Evolutionary conservation across 2,113 vertebrate genomes (phyloP).

Genomic region (Leptodactylus fuscus): DNA sequence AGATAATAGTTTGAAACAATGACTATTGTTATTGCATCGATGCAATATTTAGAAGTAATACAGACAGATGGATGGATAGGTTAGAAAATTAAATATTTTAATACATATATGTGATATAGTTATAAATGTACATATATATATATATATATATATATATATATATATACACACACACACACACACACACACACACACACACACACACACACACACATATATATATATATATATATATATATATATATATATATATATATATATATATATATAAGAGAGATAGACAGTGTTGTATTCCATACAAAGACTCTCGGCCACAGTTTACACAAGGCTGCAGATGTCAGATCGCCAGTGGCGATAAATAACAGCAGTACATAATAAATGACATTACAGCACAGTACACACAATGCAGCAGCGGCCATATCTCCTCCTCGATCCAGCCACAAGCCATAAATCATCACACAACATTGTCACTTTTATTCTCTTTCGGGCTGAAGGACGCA

Average conservation of each 20-base stretch:
- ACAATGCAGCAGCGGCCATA: neutral
- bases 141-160: neutral
- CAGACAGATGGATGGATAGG: neutral
- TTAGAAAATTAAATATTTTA: too few species aligned
- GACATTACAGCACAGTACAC: conserved; percentile 1
- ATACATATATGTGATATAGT: too few species aligned
- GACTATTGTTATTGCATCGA: too few species aligned
- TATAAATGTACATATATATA: neutral
- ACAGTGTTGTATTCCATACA: neutral
- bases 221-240: neutral
- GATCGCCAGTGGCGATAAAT: neutral
- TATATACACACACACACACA: too few species aligned
- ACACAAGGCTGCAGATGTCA: neutral
- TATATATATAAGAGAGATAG: neutral
- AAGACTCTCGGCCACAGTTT: neutral
- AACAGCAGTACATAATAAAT: neutral
- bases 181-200: too few species aligned
- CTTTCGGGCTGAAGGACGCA: neutral
- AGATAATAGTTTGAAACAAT: too few species aligned
- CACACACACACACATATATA: too few species aligned
- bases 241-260: neutral
- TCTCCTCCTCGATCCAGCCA: conserved; percentile 1
- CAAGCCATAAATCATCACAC: neutral
- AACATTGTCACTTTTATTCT: neutral
- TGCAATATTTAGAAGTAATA: too few species aligned